Base-by-base conservation (phyloP, 1,140 invertebrate genomes). In the Drosophila willistoni region DNA sequence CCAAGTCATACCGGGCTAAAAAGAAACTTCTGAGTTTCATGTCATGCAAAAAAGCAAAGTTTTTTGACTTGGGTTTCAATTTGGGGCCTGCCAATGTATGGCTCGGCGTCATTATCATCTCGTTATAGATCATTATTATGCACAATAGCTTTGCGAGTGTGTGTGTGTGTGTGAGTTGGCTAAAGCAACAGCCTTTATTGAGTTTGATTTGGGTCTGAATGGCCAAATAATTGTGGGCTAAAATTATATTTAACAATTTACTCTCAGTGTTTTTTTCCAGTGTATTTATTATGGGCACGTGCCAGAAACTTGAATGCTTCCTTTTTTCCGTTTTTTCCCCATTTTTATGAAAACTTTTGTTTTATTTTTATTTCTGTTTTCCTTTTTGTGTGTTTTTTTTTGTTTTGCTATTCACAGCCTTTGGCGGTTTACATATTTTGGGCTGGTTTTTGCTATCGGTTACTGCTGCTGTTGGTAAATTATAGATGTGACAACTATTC, bases 51-150 rank as follows among this genome's bases (percentile, higher is more conserved):
- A 36, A 59, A 59, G 73, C 19, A 70, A 76, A 76, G 60, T 64
- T 68, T 22, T 56, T 61, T 77, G 73, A 76, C 69, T 76, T 77
- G 73, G 73, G 73, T 76, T 60, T 60, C 25, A 2, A 51, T 51
- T 51, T 34, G 6, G 7, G 13, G 0, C 14, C 14, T 19, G 47
- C 44, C 55, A 41, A n/a, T 36, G 64, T 14, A 7, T 44, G 41
- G 29, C 47, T 54, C 66, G 76, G 42, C 73, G 64, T 70, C 73
- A 76, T 76, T 76, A 76, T 76, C 73, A 67, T 76, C 73, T 76
- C 73, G 76, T 76, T 76, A 76, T 60, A 68, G 29, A 25, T 14
- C 10, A 12, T 34, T 70, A 68, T 63, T 56, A 47, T 72, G 63
- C 29, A 13, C n/a, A 17, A 33, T 25, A 0, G 17, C 7, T 17